Evolutionary conservation across 2,797 vertebrate species (phyloP), one percentile per base, ranked within the genome.

Genomic region (Apogon hyalosoma): DNA sequence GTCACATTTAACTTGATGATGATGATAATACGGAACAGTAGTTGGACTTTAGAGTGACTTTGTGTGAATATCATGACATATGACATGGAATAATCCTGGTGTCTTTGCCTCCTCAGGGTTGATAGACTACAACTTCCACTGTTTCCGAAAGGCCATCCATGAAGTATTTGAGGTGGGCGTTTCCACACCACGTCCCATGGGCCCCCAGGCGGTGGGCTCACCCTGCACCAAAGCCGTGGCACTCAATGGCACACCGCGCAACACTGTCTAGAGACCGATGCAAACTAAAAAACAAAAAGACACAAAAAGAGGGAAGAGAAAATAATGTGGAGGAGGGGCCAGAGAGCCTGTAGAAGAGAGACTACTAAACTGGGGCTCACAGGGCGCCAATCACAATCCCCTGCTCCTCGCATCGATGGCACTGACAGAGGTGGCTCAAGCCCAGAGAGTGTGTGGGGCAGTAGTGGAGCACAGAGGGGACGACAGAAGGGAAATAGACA

Each of bases 81-180:
- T 11, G 10, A 21, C n/a, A 3, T 47, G 16, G 10, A 16, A 16
- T 4, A 28, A 18, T 45, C 11, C 15, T 24, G 53, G 16, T 46
- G 1, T 56, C 15, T 51, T 1, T 50, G 0, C 9, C 2, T 49
- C 50, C 56, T 1, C 85, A 99, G 98, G 98, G 88, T 95, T 99
- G 88, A 99, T 99, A 95, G 98, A 99, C 92, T 99, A 99, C 95
- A 99, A 99, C 90, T 99, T 99, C 87, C 98, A 99, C 88, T 99
- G 98, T 94, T 99, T 99, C 92, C 97, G 98, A 68, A 99, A 99
- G 94, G 98, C 98, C 89, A 98, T 99, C 90, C 98, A 98, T 53
- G 98, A 99, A 90, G 98, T 99, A 64, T 99, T 99, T 47, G 98
- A 99, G 87, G 98, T 99, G 64, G 97, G 97, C 7, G 92, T 97